Base-by-base conservation (phyloP, 2,797 vertebrate species). In the Anabas testudineus region DNA sequence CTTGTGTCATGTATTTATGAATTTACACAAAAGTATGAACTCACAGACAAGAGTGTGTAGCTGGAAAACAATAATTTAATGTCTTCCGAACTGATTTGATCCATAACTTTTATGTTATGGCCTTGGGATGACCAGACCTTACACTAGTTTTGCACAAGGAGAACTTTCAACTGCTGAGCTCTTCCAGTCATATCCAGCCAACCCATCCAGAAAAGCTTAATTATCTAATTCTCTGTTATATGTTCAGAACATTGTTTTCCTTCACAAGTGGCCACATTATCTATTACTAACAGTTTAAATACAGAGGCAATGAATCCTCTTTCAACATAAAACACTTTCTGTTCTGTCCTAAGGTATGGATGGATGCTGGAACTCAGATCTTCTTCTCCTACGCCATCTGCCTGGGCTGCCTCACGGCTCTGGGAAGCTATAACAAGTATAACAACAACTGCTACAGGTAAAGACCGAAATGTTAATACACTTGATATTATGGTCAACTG, bases 381-480 rank as follows among this genome's bases (percentile, higher is more conserved):
- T 98, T 99, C 90, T 99, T 97, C 90, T 99, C 96, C 0, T 98
- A 95, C 5, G 97, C 97, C 87, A 97, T 99, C 88, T 99, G 97
- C 63, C 89, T 98, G 57, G 97, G 98, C 81, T 97, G 96, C 75
- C 95, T 99, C 73, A 97, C 96, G 0, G 97, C 97, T 13, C 91
- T 99, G 83, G 97, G 98, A 74, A 99, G 97, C 92, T 99, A 99
- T 91, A 99, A 99, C 90, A 96, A 97, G 87, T 99, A 97, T 75
- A 95, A 97, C 91, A 99, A 99, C 93, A 96, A 99, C 92, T 99
- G 98, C 87, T 99, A 99, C 95, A 97, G 92, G 98, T 98, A 87
- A 92, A 62, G 12, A 47, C 5, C 36, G 22, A 59, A 21, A 28
- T 30, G 5, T 18, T 15, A 12, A 37, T 30, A 16, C 26, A 15